A percentile compares a stretch with the other conserved stretches of the same genome.
Evolutionary conservation across 2,888 invertebrate genomes (phyloP).

Genomic region (Parnassius apollo): DNA sequence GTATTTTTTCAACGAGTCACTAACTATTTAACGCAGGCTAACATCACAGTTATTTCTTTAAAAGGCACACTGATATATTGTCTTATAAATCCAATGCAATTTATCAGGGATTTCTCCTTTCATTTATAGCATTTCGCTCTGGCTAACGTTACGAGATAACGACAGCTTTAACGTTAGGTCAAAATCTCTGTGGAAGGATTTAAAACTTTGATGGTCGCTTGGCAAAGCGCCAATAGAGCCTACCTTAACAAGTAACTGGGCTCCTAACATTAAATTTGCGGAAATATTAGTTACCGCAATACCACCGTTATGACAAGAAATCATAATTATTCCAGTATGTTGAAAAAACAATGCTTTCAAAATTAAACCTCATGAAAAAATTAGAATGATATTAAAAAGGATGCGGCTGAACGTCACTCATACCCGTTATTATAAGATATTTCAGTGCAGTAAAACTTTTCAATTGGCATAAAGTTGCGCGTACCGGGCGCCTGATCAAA

Average conservation of each 20-base stretch:
- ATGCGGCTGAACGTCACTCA: slow-evolving; percentile 43
- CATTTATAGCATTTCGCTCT: not conserved
- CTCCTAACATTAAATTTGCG: slow-evolving; percentile 21
- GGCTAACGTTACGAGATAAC: slow-evolving; percentile 16
- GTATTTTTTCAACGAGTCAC: too few species aligned
- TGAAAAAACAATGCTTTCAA: too few species aligned
- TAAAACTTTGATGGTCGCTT: slow-evolving; percentile 22
- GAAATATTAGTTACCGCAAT: slow-evolving; percentile 9
- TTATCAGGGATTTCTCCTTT: too few species aligned
- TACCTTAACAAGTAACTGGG: slow-evolving; percentile 19
- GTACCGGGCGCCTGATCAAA: slow-evolving; percentile 71
- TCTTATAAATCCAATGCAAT: too few species aligned
- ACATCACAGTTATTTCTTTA: too few species aligned
- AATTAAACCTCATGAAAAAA: too few species aligned
- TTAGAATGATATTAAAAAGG: slow-evolving; percentile 3
- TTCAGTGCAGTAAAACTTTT: slow-evolving; percentile 67
- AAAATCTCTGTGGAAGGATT: slow-evolving; percentile 23
- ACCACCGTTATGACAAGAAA: not conserved
- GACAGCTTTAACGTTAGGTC: slow-evolving; percentile 23
- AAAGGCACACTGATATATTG: too few species aligned
- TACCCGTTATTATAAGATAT: slow-evolving; percentile 51
- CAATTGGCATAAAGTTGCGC: slow-evolving; percentile 69
- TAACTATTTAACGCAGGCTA: too few species aligned
- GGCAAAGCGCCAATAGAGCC: slow-evolving; percentile 22
- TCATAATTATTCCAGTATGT: too few species aligned